Base-by-base conservation (phyloP, 2,113 vertebrate species). In the Australoheros scitulus region DNA sequence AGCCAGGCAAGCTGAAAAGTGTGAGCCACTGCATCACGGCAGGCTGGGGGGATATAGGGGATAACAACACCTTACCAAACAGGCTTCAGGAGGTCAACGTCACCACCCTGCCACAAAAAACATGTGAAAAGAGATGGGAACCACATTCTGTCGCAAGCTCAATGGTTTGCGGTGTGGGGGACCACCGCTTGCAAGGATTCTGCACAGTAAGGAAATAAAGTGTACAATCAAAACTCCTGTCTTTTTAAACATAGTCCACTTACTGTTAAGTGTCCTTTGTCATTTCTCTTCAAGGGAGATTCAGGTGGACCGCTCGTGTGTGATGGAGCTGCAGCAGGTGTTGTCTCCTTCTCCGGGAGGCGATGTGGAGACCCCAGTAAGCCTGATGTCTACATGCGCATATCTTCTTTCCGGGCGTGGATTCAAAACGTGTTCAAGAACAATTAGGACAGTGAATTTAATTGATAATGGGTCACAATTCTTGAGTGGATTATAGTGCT, bases 221-320 rank as follows among this genome's bases (percentile, higher is more conserved):
- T 34, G 8, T 7, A 47, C 1, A 18, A 3, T 18, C 24, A 74
- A 24, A 55, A 18, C 55, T 15, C 20, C 9, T 15, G 11, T 22
- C 7, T 78, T 18, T 56, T 56, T 38, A n/a, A 38, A 29, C 3
- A 63, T n/a, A 47, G 15, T 22, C 15, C 17, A 60, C 34, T 68
- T 38, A n/a, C 7, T 32, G 38, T 60, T 55, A 22, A 63, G 11
- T 43, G 3, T 47, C 24, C 58, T 26, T 4, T 22, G 15, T 60
- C 20, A 34, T n/a, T 63, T 34, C 15, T 88, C 17, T 74, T 81
- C 34, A 87, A 97, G 97, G 97, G 97, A 1, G 97, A 99, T 88
- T 98, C 97, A 0, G 97, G 97, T 0, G 97, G 97, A 1, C 97
- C 97, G 0, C 61, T 97, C 90, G 93, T 98, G 0, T 98, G 98